Base-by-base conservation (phyloP, 35 echinoderm and acorn worm species). In the Amphiura filiformis region DNA sequence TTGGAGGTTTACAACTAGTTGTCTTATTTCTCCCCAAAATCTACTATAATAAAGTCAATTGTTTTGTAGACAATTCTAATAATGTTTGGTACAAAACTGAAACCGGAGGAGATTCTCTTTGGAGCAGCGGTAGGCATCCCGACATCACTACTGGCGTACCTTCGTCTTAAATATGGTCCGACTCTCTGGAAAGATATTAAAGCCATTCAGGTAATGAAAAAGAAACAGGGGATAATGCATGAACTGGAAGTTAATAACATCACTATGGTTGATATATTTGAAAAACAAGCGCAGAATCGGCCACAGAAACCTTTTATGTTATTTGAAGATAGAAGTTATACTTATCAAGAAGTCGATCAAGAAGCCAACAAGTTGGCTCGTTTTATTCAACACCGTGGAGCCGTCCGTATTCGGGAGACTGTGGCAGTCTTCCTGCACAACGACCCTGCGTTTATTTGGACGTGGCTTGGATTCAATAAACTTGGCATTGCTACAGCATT, bases 401-500 rank as follows among this genome's bases (percentile, higher is more conserved):
- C 9, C 0, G 13, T 92, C 17, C 76, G 70, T 52, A 30, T 80
- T 12, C 61, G 84, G 34, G 95, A 97, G 34, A 81, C 88, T 22
- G 91, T 91, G 4, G 93, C 87, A 22, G 32, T 97, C 9, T 86
- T 97, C 34, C 91, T 97, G 91, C 36, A 88, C 47, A 97, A 97
- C 37, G 88, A 91, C 31, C 91, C 95, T 15, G 89, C 81, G 7
- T 97, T 85, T 81, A 76, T 93, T 18, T 83, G 70, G 61, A 77
- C 80, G 7, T 97, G 88, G 84, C 49, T 97, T 17, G 95, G 78
- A 0, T 85, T 97, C 35, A 80, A 39, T 12, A 97, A 97, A 57
- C 61, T 93, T 15, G 95, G 95, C 13, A 65, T 92, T 30, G 91
- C 75, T 18, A 57, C 79, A 17, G 88, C 88, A 12, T 56, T 97